These are phyloP conservation scores for Antrozous pallidus DNA, from an alignment of 2,797 vertebrate species.

Conservation along the genomic window DNA sequence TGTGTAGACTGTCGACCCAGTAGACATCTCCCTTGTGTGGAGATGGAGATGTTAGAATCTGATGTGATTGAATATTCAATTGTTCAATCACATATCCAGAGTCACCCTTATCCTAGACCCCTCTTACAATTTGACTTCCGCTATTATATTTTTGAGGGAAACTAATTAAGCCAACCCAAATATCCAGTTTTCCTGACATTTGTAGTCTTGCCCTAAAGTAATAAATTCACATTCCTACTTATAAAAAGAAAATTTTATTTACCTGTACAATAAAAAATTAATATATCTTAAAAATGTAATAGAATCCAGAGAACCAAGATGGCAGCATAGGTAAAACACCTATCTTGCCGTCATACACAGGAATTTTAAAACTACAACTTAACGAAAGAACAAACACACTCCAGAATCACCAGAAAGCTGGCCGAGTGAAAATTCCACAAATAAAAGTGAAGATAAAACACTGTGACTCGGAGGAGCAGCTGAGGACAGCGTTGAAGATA, in stretches of 20 bases:
- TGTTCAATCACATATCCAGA: neutral
- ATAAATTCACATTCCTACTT: neutral
- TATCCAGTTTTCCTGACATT: neutral
- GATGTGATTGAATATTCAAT: neutral
- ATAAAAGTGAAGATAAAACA: too few species aligned
- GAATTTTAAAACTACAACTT: too few species aligned
- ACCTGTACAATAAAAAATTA: neutral
- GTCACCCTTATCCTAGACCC: neutral
- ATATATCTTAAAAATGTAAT: slow-evolving; percentile 2
- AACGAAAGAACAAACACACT: too few species aligned
- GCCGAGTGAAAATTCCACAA: too few species aligned
- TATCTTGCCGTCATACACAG: too few species aligned
- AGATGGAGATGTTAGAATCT: neutral
- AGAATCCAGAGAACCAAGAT: too few species aligned
- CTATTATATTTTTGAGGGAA: neutral
- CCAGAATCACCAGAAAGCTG: too few species aligned
- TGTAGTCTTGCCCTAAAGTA: neutral
- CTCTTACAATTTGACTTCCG: neutral
- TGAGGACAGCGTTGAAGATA: too few species aligned
- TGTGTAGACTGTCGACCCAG: neutral
- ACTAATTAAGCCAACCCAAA: neutral
- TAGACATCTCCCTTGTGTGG: neutral
- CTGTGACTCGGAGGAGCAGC: too few species aligned
- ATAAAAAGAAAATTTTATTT: slow-evolving; percentile 1
- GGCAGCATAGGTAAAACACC: too few species aligned